Percentiles rank a stretch among this genome's conserved stretches.
Conservation (phyloP, 2,888 invertebrate species). For the Chymomyza fuscimana region DNA sequence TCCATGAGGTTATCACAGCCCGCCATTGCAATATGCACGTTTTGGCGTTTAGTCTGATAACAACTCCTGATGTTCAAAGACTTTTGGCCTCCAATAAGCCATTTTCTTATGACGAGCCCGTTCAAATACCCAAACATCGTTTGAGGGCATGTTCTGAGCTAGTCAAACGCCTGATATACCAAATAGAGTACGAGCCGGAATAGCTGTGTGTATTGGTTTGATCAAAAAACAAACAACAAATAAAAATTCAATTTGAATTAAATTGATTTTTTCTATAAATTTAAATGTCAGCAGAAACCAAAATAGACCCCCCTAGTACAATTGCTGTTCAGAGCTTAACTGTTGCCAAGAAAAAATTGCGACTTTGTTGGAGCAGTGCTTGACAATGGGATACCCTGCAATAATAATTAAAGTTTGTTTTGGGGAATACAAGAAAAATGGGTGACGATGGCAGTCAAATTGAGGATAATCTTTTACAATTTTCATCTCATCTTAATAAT, state of each 20-base stretch:
- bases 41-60: slow-evolving; percentile 94
- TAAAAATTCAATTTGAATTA: neutral
- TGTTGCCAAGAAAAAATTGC: neutral
- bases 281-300: neutral
- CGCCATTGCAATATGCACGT: slow-evolving; percentile 94
- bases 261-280: neutral
- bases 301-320: neutral
- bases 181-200: slow-evolving; percentile 51
- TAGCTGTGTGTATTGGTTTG: neutral
- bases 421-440: too few relatives aligned
- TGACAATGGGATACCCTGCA: too few relatives aligned
- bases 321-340: neutral
- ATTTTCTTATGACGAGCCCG: neutral
- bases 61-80: slow-evolving; percentile 80
- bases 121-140: neutral
- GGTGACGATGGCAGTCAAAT: too few relatives aligned
- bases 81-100: neutral
- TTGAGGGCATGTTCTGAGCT: slow-evolving; percentile 82
- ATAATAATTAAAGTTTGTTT: too few relatives aligned
- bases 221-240: neutral
- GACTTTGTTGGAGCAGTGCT: too few relatives aligned
- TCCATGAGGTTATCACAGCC: slow-evolving; percentile 92
- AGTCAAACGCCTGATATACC: slow-evolving; percentile 83
- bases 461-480: too few relatives aligned
- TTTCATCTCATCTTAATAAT: too few relatives aligned